Conservation (phyloP, 1,140 invertebrate species). For the Limonius californicus region DNA sequence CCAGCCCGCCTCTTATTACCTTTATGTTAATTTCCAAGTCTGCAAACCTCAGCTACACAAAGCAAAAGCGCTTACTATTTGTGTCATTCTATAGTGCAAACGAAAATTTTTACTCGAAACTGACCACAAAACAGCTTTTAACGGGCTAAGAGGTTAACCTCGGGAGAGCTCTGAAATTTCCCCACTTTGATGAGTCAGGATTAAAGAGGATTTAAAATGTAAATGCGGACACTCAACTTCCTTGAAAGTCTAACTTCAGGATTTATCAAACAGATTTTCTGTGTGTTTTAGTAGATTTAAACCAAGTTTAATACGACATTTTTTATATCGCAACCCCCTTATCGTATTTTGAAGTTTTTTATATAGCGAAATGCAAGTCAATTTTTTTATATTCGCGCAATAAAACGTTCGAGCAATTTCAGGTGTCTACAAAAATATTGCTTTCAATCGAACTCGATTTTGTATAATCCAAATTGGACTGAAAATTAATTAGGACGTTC, state of each 20-base stretch:
- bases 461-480: neutral
- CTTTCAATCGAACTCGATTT: too few relatives aligned
- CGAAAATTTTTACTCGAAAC: neutral
- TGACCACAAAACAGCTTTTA: neutral
- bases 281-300: neutral
- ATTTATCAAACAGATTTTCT: neutral
- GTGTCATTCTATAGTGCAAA: neutral
- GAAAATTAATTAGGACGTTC: neutral
- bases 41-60: too few relatives aligned
- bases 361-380: too few relatives aligned
- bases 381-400: too few relatives aligned
- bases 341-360: too few relatives aligned
- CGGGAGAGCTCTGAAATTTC: neutral
- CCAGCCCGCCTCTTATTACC: too few relatives aligned
- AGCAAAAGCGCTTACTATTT: too few relatives aligned
- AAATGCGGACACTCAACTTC: neutral
- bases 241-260: neutral
- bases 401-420: too few relatives aligned
- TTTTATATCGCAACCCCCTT: too few relatives aligned
- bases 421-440: neutral
- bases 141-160: neutral
- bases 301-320: neutral
- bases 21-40: too few relatives aligned
- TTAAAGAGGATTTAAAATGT: constrained; percentile 1
- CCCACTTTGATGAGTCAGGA: neutral